phyloP scores from a whole-genome alignment of 2,888 invertebrate genomes.

The Torymus tubicola region DNA sequence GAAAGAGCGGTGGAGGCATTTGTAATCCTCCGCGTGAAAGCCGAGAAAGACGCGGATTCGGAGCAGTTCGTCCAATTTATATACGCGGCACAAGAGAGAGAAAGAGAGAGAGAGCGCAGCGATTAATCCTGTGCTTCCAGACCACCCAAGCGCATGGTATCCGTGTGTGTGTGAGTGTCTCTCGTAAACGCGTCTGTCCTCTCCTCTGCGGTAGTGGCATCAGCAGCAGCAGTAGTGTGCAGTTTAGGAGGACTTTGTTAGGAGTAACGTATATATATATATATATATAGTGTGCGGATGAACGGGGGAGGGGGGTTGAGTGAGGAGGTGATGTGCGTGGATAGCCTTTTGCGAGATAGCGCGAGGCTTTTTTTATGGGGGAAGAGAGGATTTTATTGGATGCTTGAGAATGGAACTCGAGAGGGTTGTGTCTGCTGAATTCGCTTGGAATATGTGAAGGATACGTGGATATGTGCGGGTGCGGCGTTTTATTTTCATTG shows the following conservation, averaged over 20 bases:
- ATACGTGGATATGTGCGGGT: no score
- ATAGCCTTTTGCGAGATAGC: no score
- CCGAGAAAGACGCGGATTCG: constrained; percentile 62
- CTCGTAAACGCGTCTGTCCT: constrained; percentile 26
- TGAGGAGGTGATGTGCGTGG: no score
- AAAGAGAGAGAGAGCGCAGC: constrained; percentile 64
- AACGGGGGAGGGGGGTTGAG: no score
- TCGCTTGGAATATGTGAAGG: no score
- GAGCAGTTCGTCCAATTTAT: constrained; percentile 72
- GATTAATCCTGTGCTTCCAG: constrained; percentile 73
- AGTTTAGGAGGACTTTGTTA: constrained; percentile 33
- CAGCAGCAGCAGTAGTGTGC: not conserved
- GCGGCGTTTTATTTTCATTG: no score
- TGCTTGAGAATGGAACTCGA: not conserved
- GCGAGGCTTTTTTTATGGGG: not conserved
- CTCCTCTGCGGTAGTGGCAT: constrained; percentile 1
- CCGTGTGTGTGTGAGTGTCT: constrained; percentile 56
- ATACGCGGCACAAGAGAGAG: no score
- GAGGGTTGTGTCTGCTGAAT: not conserved
- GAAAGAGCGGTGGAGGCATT: constrained; percentile 68
- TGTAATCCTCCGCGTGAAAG: constrained; percentile 72
- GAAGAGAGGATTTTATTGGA: constrained; percentile 8
- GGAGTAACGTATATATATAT: no score
- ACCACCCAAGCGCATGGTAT: constrained; percentile 74
- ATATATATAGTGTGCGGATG: no score